Conservation (phyloP, 2,113 vertebrate genomes). For the Calyptommatus sinebrachiatus region DNA sequence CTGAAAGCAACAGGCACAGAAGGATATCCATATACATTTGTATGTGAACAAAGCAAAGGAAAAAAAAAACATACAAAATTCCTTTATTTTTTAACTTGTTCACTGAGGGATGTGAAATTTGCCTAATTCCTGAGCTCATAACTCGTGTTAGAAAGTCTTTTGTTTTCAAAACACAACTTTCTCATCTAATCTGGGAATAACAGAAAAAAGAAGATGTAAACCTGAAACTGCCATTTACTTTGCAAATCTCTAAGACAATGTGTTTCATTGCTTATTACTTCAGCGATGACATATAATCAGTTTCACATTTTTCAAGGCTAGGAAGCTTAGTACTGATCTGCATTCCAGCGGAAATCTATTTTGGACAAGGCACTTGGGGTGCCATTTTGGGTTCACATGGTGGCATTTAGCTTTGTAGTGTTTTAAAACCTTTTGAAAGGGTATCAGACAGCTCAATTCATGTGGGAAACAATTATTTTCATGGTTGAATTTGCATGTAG, state of each 20-base stretch:
- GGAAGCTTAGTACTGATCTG: conserved; percentile 47
- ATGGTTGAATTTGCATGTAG: conserved; percentile 57
- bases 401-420: conserved; percentile 55
- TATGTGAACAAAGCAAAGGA: not conserved
- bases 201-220: conserved; percentile 57
- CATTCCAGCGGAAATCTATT: conserved; percentile 36
- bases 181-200: conserved; percentile 31
- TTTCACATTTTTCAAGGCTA: conserved; percentile 60
- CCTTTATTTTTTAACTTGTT: conserved; percentile 7
- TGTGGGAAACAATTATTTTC: conserved; percentile 61
- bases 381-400: conserved; percentile 50
- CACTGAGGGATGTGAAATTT: conserved; percentile 39
- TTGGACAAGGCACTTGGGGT: conserved; percentile 47
- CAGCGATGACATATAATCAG: conserved; percentile 66
- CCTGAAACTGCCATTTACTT: conserved; percentile 53
- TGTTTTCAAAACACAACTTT: conserved; percentile 60
- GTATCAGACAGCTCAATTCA: conserved; percentile 56
- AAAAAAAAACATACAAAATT: not conserved
- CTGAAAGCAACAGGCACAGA: conserved; percentile 13
- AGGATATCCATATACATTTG: not conserved
- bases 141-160: conserved; percentile 41
- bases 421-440: conserved; percentile 53
- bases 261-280: conserved; percentile 58
- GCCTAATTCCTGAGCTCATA: conserved; percentile 49
- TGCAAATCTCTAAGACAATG: conserved; percentile 46